Base-by-base conservation (phyloP, 2,888 invertebrate species). In the Acanthosepion pharaonis region DNA sequence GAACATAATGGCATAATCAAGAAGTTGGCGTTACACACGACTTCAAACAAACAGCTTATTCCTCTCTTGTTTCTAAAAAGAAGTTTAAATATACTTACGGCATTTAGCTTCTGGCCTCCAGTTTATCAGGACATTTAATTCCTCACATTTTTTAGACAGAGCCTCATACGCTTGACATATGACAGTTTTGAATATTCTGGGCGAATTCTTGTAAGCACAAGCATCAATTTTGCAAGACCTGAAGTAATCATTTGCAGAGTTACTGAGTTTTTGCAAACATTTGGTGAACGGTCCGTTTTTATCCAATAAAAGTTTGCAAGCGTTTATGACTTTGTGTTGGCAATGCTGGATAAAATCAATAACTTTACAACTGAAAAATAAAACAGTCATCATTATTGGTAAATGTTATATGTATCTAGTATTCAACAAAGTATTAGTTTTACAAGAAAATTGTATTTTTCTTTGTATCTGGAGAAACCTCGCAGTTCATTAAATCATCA, bases 131-230 rank as follows among this genome's bases (percentile, higher is more conserved):
- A 95, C 49, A 42, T 95, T 95, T 94, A 92, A 94, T 23, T 95
- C 95, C 53, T 95, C 95, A 95, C 95, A 95, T 49, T 95, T 95
- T 33, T 95, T 95, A 49, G 95, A 95, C 51, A 95, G 95, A 48
- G 95, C 95, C 55, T 96, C 96, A 23, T 95, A 48, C 33, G 95
- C 94, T 20, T 95, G 95, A 92, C 96, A 96, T 8, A 94, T 94
- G 42, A 94, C 94, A 25, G 64, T 59, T 18, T 94, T 28, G 48
- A 95, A 53, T 11, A 94, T 91, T 42, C 49, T 91, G n/a, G 94
- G 78, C 3, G n/a, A 4, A 2, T 95, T 91, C 59, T 94, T 94
- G 78, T 95, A 94, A 15, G 94, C 94, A 91, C 96, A 96, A n/a
- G 95, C 94, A 51, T 96, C 96, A 93, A 94, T 95, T 4, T 95